Percentiles rank a stretch among this genome's conserved stretches.
Evolutionary conservation across 2,113 vertebrate species (phyloP).

Genomic region (Spheniscus mendiculus): DNA sequence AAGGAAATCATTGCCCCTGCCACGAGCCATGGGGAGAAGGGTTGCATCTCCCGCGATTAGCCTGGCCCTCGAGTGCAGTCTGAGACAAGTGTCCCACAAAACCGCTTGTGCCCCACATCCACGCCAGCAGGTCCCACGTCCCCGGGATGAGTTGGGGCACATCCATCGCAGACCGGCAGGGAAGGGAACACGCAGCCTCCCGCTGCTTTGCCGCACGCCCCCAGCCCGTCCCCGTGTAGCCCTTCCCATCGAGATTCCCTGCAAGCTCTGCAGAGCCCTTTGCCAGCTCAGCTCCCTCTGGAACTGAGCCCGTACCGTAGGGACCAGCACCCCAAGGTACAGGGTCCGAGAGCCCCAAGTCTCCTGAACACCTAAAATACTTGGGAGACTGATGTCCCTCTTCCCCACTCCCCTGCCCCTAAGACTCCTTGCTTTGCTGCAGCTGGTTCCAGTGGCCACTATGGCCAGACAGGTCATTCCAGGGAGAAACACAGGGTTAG

Average conservation of each 20-base stretch:
- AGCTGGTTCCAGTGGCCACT: background rate
- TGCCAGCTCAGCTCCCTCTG: background rate
- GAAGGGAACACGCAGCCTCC: background rate
- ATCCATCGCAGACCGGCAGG: fast-evolving
- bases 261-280: background rate
- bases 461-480: background rate
- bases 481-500: background rate
- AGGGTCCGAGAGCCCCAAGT: background rate
- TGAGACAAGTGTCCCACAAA: background rate
- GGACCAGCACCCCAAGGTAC: background rate
- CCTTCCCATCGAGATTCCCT: background rate
- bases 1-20: fast-evolving
- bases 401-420: background rate
- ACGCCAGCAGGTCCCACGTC: fast-evolving
- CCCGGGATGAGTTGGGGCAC: background rate
- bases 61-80: background rate
- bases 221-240: background rate
- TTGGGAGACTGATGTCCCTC: background rate
- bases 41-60: fast-evolving
- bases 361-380: background rate
- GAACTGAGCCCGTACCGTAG: fast-evolving
- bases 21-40: background rate
- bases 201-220: background rate
- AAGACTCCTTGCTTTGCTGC: background rate
- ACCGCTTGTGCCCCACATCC: fast-evolving